Base-by-base conservation (phyloP, 2,113 vertebrate species). In the Zapus hudsonius region DNA sequence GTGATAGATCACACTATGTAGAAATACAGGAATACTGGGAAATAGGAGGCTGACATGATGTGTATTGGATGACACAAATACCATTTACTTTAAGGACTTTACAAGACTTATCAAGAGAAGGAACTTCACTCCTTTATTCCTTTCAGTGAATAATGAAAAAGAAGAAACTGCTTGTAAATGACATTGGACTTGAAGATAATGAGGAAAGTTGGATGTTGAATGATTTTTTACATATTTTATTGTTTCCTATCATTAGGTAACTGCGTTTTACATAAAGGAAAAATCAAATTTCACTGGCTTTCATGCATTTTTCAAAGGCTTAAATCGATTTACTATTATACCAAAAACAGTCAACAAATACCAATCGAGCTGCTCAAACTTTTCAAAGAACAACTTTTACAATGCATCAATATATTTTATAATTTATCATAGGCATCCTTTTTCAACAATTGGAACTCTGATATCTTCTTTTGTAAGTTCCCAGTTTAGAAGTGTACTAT, bases 1-100 rank as follows among this genome's bases (percentile, higher is more conserved):
- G 6, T 9, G 11, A 0, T 1, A 13, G 5, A n/a, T n/a, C n/a
- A n/a, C 2, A 0, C 13, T 27, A 4, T 1, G 20, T 3, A 27
- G n/a, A 85, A 0, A 31, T 10, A 10, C 0, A 2, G 15, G 11
- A 25, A 0, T 38, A 7, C 4, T 7, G 5, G 17, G 20, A 5
- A 47, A 8, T 57, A 33, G 19, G 25, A 15, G 25, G 9, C 0
- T 2, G 52, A 40, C 1, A 11, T 22, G 0, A 38, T 25, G 16
- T 52, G 63, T 8, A 66, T 7, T 15, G 15, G 17, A 29, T 29
- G 6, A 66, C 0, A 7, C n/a, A 36, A 47, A 22, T 40, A 31
- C 33, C 25, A 11, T n/a, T 67, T 25, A 42, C n/a, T 64, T 52
- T 20, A 55, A 66, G 13, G 1, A 17, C n/a, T 31, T 79, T 57